Evolutionary conservation across 2,113 vertebrate genomes (phyloP), one percentile per base, ranked within the genome.

Genomic region (Caracal caracal): DNA sequence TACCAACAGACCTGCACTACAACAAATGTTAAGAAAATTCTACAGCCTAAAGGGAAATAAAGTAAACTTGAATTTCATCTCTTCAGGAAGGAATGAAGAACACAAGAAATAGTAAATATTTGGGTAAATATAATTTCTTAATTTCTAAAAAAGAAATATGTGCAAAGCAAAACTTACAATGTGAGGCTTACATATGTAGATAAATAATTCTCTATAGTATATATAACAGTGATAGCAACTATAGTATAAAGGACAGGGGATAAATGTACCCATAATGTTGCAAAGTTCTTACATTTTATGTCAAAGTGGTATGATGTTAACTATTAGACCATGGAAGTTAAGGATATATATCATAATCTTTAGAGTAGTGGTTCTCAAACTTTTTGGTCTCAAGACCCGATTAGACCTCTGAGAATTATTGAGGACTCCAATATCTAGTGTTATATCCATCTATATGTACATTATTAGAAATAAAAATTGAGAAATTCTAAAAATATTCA

Each of bases 81-180:
- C 53, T 96, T 88, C 61, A 53, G 20, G 49, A 94, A 92, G 37
- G 37, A 97, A 84, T 83, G 84, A 95, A 92, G 61, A 94, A 88
- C 12, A 83, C 3, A 11, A 94, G 43, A 95, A 92, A 94, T 88
- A 89, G 80, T 92, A 92, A 94, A 88, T 96, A 80, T 76, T 3
- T 95, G 16, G 86, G 76, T 96, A 96, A 97, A 96, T 96, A 96
- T 53, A 85, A 97, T 91, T 96, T 96, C 75, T 96, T 96, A 76
- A 93, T 59, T 90, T 90, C 4, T 88, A 80, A 73, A 95, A 96
- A 95, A 94, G 91, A 96, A 35, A 95, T 78, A 88, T 61, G 26
- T 88, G 10, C 37, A 85, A 94, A 94, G 24, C 47, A 95, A 94
- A 96, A 95, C 71, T 87, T 84, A 66, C 43, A 88, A 56, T 93